Base-by-base conservation (phyloP, 2,113 vertebrate species). In the Pollimyrus isidori region DNA sequence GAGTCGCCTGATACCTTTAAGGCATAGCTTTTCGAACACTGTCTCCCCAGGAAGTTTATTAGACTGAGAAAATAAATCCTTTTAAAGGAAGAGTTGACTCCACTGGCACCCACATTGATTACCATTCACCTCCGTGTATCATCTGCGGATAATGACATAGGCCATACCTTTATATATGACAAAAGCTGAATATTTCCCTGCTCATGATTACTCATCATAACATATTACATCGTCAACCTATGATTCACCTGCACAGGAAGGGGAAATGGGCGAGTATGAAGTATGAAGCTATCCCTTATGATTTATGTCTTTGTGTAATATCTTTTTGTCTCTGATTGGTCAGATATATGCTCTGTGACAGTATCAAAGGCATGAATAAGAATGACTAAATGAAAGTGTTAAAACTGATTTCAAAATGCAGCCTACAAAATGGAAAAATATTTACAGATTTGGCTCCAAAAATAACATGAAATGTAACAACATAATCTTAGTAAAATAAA, bases 31-130 rank as follows among this genome's bases (percentile, higher is more conserved):
- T 76, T 76, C 13, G 1, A 76, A 76, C 15, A 84, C 4, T 23
- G 65, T 87, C 65, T 90, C 84, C 26, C 17, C 46, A 50, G 50
- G 48, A 69, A 23, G 69, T 87, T 90, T 30, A 82, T 88, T 90
- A 88, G 21, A 52, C 35, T 82, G 35, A 9, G 39, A 83, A 69
- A 88, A 58, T 58, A 69, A 88, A 80, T 90, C 86, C 49, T 45
- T 19, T 76, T 35, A 87, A 6, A 58, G 53, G n/a, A 48, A 49
- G 42, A 49, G 23, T 15, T 15, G 5, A 50, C 45, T 86, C 10
- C 46, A 30, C 23, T 86, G 1, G 73, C 35, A 80, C 35, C 13
- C 21, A 50, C 46, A 26, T 30, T 86, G 83, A 86, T 86, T 86
- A 13, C 45, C 45, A 49, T 85, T 85, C 45, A 85, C 82, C 4